Base-by-base conservation (phyloP, 2,113 vertebrate species). In the Suncus etruscus region DNA sequence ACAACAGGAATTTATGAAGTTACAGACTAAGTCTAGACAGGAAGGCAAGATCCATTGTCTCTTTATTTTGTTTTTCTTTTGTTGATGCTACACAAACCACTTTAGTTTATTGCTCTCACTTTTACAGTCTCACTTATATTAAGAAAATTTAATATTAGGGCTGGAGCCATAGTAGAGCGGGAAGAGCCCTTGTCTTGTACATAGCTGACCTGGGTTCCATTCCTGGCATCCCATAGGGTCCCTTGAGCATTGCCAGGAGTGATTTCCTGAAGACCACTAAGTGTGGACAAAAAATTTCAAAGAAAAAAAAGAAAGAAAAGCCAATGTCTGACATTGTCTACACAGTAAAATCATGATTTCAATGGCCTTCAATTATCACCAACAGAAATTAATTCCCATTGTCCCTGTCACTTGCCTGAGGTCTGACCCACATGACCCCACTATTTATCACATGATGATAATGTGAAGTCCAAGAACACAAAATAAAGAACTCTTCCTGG, bases 311-410 rank as follows among this genome's bases (percentile, higher is more conserved):
- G 4, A 5, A 14, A 14, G 14, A 58, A 58, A 58, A 61, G 12
- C 54, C 58, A 22, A 61, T 54, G 54, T 61, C 58, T 61, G 58
- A 61, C 16, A 8, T 22, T 61, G 58, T 61, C 58, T 61, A 61
- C 18, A 61, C 58, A 61, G 88, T 79, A 83, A 94, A 95, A 95
- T 92, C 91, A 92, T 84, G 95, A 91, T 25, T 82, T 83, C 92
- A 87, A 91, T 94, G 51, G 95, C 81, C 93, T n/a, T n/a, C 29
- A 81, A 83, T 94, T 61, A 85, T 78, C 89, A 81, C 83, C 87
- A 83, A 1, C 76, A 81, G 91, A 94, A 91, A 91, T 82, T 85
- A 77, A 86, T 50, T 29, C 85, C 83, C 95, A 45, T 76, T 77
- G 86, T 81, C 51, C 84, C 89, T 75, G 24, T 63, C 73, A 90